phyloP scores from a whole-genome alignment of 2,888 invertebrate genomes.

The Bimastos eiseni region DNA sequence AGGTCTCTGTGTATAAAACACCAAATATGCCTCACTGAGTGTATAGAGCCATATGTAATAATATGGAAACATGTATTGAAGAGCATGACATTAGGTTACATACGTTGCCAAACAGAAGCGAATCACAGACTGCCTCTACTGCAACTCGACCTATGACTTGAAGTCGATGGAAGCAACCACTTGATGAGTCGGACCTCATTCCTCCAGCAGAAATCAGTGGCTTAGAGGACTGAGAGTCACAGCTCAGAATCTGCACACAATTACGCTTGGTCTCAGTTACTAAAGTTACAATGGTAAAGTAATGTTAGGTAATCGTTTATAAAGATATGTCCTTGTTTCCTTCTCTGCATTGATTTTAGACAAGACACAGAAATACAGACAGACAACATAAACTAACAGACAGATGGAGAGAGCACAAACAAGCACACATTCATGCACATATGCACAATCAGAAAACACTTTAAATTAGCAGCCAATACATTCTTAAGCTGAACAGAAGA shows the following conservation, averaged over 20 bases:
- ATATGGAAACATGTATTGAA: background rate
- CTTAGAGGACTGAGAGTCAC: background rate
- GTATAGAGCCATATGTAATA: background rate
- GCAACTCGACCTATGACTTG: conserved; percentile 47
- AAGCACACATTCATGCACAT: background rate
- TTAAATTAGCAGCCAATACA: too few relatives aligned
- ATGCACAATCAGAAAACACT: background rate
- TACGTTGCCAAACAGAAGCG: conserved; percentile 55
- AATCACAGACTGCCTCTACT: conserved; percentile 52
- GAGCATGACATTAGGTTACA: conserved; percentile 33
- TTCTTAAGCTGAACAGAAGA: too few relatives aligned
- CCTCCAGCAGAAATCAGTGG: background rate
- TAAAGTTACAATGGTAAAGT: background rate
- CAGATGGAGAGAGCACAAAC: background rate
- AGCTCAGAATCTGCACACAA: conserved; percentile 13
- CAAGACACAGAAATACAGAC: background rate
- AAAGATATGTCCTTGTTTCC: too few relatives aligned
- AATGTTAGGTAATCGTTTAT: background rate
- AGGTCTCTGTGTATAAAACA: background rate
- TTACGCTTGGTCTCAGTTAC: background rate
- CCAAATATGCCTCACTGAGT: background rate
- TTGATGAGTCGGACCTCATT: background rate
- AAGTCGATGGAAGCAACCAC: conserved; percentile 47
- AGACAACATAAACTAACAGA: background rate
- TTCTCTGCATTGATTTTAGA: background rate